Evolutionary conservation across 2,888 invertebrate genomes (phyloP), one percentile per base, ranked within the genome.

Genomic region (Spisula subtruncata): DNA sequence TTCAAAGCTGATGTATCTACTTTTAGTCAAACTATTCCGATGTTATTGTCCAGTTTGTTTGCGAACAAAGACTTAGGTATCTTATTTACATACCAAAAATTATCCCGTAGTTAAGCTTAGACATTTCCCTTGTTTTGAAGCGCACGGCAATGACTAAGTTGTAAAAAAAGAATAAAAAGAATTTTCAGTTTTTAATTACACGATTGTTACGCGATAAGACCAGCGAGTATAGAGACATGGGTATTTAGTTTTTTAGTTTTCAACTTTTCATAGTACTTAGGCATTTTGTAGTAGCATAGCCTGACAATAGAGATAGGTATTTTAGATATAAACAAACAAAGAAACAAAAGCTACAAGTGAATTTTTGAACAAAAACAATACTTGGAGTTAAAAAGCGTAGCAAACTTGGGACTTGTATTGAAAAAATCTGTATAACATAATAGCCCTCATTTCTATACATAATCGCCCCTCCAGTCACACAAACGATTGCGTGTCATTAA

Each of bases 361-460:
- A 83, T 80, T 81, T 75, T 82, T 89, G 85, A 29, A 32, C 82
- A 85, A 89, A 85, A 89, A 89, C 88, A 89, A 89, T 85, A 71
- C 25, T 12, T 54, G 25, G 25, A 35, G 54, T 81, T 81, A 89
- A 85, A 85, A 41, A 51, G 56, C 56, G 75, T 81, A 85, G 82
- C 81, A 82, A 85, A 82, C 85, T 56, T 32, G n/a, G 75, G 32
- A 75, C 25, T 71, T 75, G 29, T 81, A 35, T 35, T 48, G 85
- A 88, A 56, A 81, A 80, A 66, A 71, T n/a, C 60, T 48, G 29
- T 41, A 54, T 41, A 87, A 86, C 20, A 81, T 82, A 81, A 86
- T 66, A 41, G 86, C 18, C 81, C 60, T 25, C 29, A 46, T 60
- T 75, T 32, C 75, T 32, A 75, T 75, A 75, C 35, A 75, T 75